phyloP scores from a whole-genome alignment of 2,797 vertebrate species.

The Merluccius polli region DNA sequence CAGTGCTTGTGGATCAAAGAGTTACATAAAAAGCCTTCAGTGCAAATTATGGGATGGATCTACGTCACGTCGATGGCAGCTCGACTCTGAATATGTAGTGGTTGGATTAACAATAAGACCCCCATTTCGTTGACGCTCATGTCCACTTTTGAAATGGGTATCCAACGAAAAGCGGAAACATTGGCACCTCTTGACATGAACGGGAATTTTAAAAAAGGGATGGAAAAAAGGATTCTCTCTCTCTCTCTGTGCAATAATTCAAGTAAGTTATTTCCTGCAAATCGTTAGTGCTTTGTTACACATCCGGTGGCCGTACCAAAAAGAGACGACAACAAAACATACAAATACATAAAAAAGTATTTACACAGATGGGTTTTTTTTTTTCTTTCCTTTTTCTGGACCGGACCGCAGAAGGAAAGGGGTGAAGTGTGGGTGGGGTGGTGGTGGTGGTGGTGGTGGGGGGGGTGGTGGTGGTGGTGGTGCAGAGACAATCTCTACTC shows the following conservation, averaged over 20 bases:
- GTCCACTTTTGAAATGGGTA: slow-evolving; percentile 24
- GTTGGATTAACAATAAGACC: slow-evolving; percentile 41
- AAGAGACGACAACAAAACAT: slow-evolving; percentile 60
- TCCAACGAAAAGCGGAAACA: slow-evolving; percentile 47
- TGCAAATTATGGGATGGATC: slow-evolving; percentile 68
- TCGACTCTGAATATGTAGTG: slow-evolving; percentile 47
- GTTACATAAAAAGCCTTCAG: slow-evolving; percentile 69
- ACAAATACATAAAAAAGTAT: slow-evolving; percentile 65
- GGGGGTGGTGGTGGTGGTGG: background rate
- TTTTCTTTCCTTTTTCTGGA: slow-evolving; percentile 39
- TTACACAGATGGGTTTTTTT: slow-evolving; percentile 44
- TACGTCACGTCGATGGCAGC: slow-evolving; percentile 40
- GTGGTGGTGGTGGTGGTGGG: too few relatives aligned
- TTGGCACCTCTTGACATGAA: slow-evolving; percentile 62
- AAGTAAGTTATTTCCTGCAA: slow-evolving; percentile 71
- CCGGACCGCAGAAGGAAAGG: slow-evolving; percentile 39
- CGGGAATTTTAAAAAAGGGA: slow-evolving; percentile 36
- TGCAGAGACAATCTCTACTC: slow-evolving; percentile 57
- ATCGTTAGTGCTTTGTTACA: slow-evolving; percentile 57
- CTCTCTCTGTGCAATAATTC: slow-evolving; percentile 65
- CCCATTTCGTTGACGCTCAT: slow-evolving; percentile 31
- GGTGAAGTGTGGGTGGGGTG: background rate
- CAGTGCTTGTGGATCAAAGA: slow-evolving; percentile 76
- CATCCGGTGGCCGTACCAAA: slow-evolving; percentile 54
- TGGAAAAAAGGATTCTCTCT: slow-evolving; percentile 36